phyloP scores from a whole-genome alignment of 2,888 invertebrate species.

The Phragmatobia fuliginosa region DNA sequence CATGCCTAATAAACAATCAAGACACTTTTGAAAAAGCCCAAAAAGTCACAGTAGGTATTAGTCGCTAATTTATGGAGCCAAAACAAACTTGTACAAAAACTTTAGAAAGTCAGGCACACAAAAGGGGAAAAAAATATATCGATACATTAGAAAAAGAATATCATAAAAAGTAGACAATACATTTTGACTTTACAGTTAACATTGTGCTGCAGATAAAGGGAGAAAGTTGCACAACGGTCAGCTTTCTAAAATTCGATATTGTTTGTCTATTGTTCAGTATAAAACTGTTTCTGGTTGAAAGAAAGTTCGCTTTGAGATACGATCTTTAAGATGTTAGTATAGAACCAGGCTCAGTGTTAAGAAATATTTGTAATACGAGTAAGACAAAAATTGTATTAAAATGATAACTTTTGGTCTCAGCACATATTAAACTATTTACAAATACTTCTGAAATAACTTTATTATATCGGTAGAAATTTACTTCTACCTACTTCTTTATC shows the following conservation, averaged over 20 bases:
- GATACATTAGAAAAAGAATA: slow-evolving; percentile 59
- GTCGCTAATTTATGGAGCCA: slow-evolving; percentile 48
- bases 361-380: background rate
- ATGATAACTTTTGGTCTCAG: background rate
- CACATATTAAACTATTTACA: no score
- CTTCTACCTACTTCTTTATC: background rate
- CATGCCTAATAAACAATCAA: slow-evolving; percentile 39
- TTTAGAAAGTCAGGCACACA: slow-evolving; percentile 61
- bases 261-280: slow-evolving; percentile 64
- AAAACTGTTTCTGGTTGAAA: slow-evolving; percentile 58
- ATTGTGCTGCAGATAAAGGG: slow-evolving; percentile 80
- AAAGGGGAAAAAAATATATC: slow-evolving; percentile 48
- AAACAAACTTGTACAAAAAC: slow-evolving; percentile 62
- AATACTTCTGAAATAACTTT: background rate
- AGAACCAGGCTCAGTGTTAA: background rate
- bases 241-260: slow-evolving; percentile 82
- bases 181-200: slow-evolving; percentile 74
- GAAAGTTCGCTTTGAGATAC: slow-evolving; percentile 55
- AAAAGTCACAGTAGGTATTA: slow-evolving; percentile 47
- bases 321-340: slow-evolving; percentile 19
- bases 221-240: slow-evolving; percentile 84
- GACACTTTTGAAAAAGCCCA: slow-evolving; percentile 44
- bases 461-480: background rate
- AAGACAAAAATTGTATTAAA: background rate
- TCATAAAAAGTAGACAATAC: slow-evolving; percentile 68